phyloP scores from a whole-genome alignment of 2,888 invertebrate genomes.

The Maniola hyperantus region DNA sequence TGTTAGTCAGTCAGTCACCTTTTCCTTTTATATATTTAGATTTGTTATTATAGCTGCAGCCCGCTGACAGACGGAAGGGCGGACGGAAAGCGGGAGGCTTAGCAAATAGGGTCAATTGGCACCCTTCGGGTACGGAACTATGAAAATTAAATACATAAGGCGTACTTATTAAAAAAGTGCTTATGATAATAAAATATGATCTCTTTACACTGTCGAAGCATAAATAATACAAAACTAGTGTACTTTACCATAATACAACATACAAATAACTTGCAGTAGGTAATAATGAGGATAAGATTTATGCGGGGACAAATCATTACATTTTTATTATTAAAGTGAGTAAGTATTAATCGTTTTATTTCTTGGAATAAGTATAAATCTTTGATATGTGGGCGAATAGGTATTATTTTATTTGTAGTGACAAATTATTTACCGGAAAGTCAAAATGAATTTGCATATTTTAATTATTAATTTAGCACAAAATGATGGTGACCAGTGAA shows the following conservation, averaged over 20 bases:
- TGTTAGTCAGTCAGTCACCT: too few species aligned
- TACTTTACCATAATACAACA: background rate
- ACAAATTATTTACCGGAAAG: conserved; percentile 1
- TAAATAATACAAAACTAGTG: background rate
- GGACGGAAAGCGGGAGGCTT: too few species aligned
- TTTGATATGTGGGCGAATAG: conserved; percentile 4
- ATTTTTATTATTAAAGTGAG: conserved; percentile 7
- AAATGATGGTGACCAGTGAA: too few species aligned
- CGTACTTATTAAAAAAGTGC: too few species aligned
- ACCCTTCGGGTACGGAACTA: too few species aligned
- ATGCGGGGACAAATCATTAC: background rate
- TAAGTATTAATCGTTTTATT: conserved; percentile 6
- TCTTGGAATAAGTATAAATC: conserved; percentile 15
- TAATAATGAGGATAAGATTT: background rate
- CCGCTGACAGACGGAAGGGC: too few species aligned
- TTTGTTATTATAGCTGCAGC: too few species aligned
- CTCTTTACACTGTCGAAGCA: background rate
- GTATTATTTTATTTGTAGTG: background rate
- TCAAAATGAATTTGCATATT: background rate
- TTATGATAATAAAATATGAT: too few species aligned
- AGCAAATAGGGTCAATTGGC: too few species aligned
- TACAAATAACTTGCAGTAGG: background rate
- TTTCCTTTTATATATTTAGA: too few species aligned
- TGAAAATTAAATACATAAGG: too few species aligned
- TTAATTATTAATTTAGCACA: background rate